phyloP scores from a whole-genome alignment of 1,140 invertebrate genomes.

The Bicyclus anynana region DNA sequence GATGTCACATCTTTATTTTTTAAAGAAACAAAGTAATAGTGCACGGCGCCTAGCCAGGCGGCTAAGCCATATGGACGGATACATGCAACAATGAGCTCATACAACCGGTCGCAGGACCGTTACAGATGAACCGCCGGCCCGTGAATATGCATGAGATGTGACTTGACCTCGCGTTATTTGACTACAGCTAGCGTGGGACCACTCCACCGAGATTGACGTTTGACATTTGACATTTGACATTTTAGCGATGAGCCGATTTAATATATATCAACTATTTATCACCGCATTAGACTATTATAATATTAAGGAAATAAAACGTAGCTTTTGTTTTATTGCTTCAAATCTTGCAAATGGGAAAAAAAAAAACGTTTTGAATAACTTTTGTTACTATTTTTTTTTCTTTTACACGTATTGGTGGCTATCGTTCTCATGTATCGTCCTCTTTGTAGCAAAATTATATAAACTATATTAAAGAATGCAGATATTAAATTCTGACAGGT shows the following conservation, averaged over 20 bases:
- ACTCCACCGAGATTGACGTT: conserved; percentile 48
- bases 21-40: conserved; percentile 15
- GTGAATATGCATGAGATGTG: conserved; percentile 73
- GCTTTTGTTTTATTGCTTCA: no score
- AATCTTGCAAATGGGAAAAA: no score
- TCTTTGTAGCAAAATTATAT: no score
- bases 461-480: no score
- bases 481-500: no score
- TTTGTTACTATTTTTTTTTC: no score
- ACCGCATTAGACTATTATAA: no score
- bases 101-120: conserved; percentile 72
- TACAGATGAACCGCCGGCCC: conserved; percentile 63
- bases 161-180: conserved; percentile 72
- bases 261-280: background rate
- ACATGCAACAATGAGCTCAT: conserved; percentile 65
- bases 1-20: conserved; percentile 3
- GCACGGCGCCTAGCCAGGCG: conserved; percentile 26
- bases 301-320: no score
- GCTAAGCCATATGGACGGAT: conserved; percentile 55
- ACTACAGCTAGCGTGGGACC: conserved; percentile 65
- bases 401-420: no score
- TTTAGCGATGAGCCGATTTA: conserved; percentile 5
- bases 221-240: conserved; percentile 37
- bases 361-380: no score
- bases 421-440: no score